Evolutionary conservation across 2,113 vertebrate species (phyloP).

Genomic region (Cebidichthys violaceus): DNA sequence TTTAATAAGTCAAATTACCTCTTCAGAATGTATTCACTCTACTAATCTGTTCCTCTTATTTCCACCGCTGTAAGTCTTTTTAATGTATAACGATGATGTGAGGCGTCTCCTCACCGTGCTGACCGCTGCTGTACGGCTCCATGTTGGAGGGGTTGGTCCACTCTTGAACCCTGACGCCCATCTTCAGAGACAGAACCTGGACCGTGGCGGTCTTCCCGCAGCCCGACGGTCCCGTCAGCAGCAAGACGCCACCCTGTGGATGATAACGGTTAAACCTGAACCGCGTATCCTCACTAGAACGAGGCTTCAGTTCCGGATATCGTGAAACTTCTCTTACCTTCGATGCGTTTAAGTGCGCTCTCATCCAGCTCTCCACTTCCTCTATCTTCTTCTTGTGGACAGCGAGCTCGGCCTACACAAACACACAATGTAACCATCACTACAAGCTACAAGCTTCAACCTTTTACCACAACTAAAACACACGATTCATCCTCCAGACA

Average conservation of each 20-base stretch:
- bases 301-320: not conserved
- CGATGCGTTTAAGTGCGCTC: slow-evolving; percentile 72
- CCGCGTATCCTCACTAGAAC: not conserved
- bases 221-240: slow-evolving; percentile 93
- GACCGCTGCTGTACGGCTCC: slow-evolving; percentile 85
- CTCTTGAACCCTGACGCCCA: slow-evolving; percentile 89
- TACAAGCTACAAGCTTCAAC: not conserved
- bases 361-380: slow-evolving; percentile 95
- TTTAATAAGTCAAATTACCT: no score
- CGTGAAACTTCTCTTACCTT: slow-evolving; percentile 72
- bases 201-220: slow-evolving; percentile 95
- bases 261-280: not conserved
- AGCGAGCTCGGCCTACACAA: slow-evolving; percentile 87
- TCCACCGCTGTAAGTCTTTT: no score
- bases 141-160: slow-evolving; percentile 91
- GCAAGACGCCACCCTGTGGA: slow-evolving; percentile 87
- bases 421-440: not conserved
- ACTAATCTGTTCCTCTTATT: no score
- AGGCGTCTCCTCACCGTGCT: slow-evolving; percentile 79
- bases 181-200: slow-evolving; percentile 86
- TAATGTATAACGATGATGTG: no score
- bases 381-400: slow-evolving; percentile 98
- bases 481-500: not conserved
- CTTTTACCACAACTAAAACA: not conserved
- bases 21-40: no score